phyloP scores from a whole-genome alignment of 2,888 invertebrate genomes.

The Drosophila melanosoma region DNA sequence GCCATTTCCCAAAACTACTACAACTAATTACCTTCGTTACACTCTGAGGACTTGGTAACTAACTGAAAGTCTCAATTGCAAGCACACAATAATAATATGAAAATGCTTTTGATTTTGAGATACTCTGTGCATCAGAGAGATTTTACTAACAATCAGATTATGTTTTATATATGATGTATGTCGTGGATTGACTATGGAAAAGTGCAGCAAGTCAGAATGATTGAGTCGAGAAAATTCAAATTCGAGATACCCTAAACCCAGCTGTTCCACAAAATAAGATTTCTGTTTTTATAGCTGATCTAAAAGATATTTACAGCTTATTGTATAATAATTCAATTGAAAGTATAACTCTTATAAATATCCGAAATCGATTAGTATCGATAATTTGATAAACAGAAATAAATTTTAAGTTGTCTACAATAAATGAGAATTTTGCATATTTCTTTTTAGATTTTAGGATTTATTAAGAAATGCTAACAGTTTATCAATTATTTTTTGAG shows the following conservation, averaged over 20 bases:
- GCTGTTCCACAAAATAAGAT: neutral
- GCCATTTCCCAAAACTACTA: neutral
- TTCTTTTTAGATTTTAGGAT: no score
- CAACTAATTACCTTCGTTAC: neutral
- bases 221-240: neutral
- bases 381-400: neutral
- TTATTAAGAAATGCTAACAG: no score
- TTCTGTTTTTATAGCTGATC: neutral
- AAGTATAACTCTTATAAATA: neutral
- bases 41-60: neutral
- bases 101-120: neutral
- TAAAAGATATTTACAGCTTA: neutral
- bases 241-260: neutral
- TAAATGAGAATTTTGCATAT: neutral
- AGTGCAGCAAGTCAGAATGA: neutral
- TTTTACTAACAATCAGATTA: neutral
- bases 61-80: conserved; percentile 5
- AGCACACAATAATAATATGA: neutral
- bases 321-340: neutral
- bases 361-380: neutral
- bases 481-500: no score
- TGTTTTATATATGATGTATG: neutral
- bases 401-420: neutral
- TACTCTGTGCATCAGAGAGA: neutral
- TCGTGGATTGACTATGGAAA: neutral